Evolutionary conservation across 2,888 invertebrate species (phyloP).

Genomic region (Aleiodes alternator): DNA sequence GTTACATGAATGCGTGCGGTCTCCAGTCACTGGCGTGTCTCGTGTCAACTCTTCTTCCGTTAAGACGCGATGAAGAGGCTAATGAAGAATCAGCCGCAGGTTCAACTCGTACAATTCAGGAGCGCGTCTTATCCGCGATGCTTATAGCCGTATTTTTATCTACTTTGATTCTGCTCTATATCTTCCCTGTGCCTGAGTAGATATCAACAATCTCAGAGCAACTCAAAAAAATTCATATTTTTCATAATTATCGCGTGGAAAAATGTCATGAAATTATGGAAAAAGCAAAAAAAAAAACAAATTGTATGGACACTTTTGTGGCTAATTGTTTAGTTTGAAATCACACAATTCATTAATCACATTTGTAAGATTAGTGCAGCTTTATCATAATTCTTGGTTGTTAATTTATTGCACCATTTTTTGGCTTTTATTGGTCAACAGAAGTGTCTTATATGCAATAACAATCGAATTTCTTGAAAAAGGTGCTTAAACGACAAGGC

Average conservation of each 20-base stretch:
- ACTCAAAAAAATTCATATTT: neutral
- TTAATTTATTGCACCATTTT: conserved; percentile 12
- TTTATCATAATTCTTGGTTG: neutral
- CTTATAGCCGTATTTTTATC: conserved; percentile 75
- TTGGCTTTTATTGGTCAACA: conserved; percentile 11
- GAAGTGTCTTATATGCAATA: conserved; percentile 12
- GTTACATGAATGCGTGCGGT: conserved; percentile 74
- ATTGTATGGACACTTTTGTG: conserved; percentile 20
- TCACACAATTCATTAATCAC: neutral
- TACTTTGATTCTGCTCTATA: conserved; percentile 75
- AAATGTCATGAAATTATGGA: neutral
- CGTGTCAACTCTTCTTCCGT: conserved; percentile 66
- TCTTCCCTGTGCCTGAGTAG: conserved; percentile 77
- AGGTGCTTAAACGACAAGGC: conserved; percentile 37
- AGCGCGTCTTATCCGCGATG: conserved; percentile 70
- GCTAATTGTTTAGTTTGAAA: neutral
- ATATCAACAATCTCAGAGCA: conserved; percentile 22
- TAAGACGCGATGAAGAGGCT: conserved; percentile 62
- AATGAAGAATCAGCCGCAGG: conserved; percentile 67
- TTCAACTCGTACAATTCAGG: conserved; percentile 72
- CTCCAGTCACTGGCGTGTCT: conserved; percentile 71
- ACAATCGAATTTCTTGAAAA: conserved; percentile 21
- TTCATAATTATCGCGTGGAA: neutral
- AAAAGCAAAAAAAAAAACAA: neutral
- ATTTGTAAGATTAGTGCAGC: conserved; percentile 24